Evolutionary conservation across 2,113 vertebrate species (phyloP).

Genomic region (Recurvirostra avosetta): DNA sequence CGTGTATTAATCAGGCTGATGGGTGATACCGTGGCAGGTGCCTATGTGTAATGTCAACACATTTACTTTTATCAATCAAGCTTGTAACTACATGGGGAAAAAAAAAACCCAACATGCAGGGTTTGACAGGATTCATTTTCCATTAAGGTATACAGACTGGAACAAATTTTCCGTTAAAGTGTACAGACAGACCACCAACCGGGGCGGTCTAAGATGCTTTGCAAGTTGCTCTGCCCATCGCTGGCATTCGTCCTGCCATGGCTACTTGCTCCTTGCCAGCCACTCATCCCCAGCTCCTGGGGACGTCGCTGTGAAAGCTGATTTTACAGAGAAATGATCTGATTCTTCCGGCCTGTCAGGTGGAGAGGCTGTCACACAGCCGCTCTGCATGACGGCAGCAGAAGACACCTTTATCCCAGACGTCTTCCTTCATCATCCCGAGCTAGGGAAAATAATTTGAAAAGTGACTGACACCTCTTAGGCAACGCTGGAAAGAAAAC

Average conservation of each 20-base stretch:
- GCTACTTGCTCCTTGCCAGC: neutral
- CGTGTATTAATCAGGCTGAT: neutral
- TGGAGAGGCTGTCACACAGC: neutral
- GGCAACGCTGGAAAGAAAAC: neutral
- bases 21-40: neutral
- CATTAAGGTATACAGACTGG: fast-evolving
- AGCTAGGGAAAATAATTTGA: neutral
- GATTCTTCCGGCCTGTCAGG: neutral
- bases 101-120: fast-evolving
- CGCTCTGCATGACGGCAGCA: neutral
- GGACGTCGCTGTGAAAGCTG: neutral
- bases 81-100: neutral
- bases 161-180: neutral
- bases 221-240: neutral
- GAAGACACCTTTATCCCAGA: neutral
- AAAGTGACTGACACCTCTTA: neutral
- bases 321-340: neutral
- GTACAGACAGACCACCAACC: fast-evolving
- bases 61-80: neutral
- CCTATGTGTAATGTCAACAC: neutral
- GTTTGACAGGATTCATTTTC: neutral
- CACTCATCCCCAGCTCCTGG: fast-evolving
- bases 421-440: neutral
- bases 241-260: neutral
- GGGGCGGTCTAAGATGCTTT: neutral